Conservation (phyloP, 1,140 invertebrate genomes). For the Rhagoletis pomonella region DNA sequence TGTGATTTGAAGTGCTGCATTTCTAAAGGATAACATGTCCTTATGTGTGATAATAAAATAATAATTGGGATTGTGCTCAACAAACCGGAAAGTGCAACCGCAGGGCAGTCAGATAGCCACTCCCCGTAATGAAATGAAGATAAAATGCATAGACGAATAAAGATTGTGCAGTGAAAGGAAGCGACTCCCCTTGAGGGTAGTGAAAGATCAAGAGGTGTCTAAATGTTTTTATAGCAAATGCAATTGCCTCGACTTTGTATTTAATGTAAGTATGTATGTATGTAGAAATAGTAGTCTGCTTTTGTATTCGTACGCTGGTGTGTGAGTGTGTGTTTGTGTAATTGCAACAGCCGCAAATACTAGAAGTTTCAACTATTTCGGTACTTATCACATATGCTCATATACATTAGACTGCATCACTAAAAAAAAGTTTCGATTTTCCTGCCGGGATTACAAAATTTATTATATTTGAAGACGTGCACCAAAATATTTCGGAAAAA, state of each 20-base stretch:
- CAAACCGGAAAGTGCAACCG: slow-evolving; percentile 46
- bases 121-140: background rate
- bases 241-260: background rate
- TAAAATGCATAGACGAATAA: background rate
- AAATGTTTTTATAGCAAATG: slow-evolving; percentile 39
- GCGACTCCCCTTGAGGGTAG: background rate
- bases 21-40: slow-evolving; percentile 19
- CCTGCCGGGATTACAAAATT: too few relatives aligned
- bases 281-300: background rate
- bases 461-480: too few relatives aligned
- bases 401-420: too few relatives aligned
- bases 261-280: background rate
- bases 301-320: too few relatives aligned
- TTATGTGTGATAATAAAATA: slow-evolving; percentile 50
- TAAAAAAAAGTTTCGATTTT: too few relatives aligned
- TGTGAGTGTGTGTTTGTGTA: slow-evolving; percentile 7
- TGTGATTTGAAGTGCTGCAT: slow-evolving; percentile 12
- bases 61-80: slow-evolving; percentile 47
- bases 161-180: background rate
- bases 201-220: slow-evolving; percentile 5
- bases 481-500: too few relatives aligned
- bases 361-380: background rate
- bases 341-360: slow-evolving; percentile 17
- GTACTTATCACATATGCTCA: background rate
- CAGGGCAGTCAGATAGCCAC: background rate